phyloP scores from a whole-genome alignment of 2,797 vertebrate species.

The Cygnus olor region DNA sequence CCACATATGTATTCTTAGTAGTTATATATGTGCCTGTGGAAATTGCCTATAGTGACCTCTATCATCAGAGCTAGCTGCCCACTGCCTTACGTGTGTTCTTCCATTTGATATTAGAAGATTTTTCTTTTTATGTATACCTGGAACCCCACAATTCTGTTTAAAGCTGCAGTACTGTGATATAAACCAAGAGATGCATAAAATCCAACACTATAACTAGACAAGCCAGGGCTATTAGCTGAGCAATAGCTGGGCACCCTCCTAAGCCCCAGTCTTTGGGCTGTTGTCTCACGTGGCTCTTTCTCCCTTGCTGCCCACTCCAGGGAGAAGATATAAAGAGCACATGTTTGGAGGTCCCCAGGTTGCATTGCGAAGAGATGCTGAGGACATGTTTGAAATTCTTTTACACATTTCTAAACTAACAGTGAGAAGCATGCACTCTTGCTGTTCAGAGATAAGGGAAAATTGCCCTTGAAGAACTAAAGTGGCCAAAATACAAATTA shows the following conservation, averaged over 20 bases:
- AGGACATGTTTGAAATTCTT: not conserved
- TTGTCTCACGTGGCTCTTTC: not conserved
- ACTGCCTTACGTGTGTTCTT: not conserved
- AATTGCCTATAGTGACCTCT: not conserved
- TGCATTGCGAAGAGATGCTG: not conserved
- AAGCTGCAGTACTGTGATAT: not conserved
- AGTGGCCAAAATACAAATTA: not conserved
- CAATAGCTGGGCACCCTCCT: not conserved
- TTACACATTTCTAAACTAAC: not conserved
- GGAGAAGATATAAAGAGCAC: not conserved
- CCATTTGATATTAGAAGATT: not conserved
- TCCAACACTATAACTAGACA: not conserved
- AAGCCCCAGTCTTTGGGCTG: not conserved
- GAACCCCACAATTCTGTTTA: not conserved
- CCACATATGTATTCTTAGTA: not conserved
- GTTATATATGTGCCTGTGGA: not conserved
- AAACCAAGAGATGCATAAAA: not conserved
- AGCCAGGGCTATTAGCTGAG: not conserved
- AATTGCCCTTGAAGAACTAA: not conserved
- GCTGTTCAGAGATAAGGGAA: slow-evolving; percentile 8
- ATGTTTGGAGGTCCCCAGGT: not conserved
- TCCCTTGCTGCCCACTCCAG: not conserved
- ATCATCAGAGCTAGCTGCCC: not conserved
- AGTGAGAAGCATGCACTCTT: not conserved
- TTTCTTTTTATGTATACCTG: not conserved